A percentile compares a stretch with the other conserved stretches of the same genome.
Conservation (phyloP, 2,113 vertebrate species). For the Capreolus pygargus region DNA sequence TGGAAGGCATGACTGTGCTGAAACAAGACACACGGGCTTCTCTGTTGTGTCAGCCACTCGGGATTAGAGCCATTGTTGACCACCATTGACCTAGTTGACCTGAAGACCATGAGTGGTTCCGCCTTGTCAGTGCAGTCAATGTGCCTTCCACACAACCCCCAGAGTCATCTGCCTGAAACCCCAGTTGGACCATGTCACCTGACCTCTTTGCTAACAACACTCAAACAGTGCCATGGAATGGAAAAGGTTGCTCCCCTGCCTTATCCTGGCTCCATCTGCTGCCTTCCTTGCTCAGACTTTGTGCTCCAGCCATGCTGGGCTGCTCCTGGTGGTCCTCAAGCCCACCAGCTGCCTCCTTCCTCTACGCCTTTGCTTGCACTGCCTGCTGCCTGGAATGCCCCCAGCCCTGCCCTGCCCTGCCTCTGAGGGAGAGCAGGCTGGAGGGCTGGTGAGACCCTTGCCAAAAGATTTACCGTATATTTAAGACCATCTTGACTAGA, state of each 20-base stretch:
- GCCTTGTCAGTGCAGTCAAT: neutral
- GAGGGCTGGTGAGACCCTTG: neutral
- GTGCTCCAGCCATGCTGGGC: neutral
- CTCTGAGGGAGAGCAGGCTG: neutral
- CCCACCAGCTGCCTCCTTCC: neutral
- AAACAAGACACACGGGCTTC: neutral
- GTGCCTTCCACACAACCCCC: neutral
- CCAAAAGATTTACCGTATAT: neutral
- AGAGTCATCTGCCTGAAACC: neutral
- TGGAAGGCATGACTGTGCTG: neutral
- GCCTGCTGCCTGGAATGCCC: neutral
- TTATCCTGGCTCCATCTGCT: neutral
- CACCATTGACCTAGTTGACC: neutral
- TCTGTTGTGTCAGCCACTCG: neutral
- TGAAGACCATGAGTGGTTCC: neutral
- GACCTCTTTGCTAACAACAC: neutral
- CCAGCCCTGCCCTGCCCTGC: neutral
- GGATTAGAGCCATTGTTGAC: neutral
- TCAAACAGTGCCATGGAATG: neutral
- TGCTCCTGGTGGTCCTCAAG: neutral
- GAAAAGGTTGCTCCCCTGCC: neutral
- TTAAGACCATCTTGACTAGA: neutral
- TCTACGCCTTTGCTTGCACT: neutral
- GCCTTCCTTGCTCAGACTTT: neutral
- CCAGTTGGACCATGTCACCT: neutral